These are phyloP conservation scores for Scomber japonicus DNA, from an alignment of 2,113 vertebrate species.

Conservation along the genomic window DNA sequence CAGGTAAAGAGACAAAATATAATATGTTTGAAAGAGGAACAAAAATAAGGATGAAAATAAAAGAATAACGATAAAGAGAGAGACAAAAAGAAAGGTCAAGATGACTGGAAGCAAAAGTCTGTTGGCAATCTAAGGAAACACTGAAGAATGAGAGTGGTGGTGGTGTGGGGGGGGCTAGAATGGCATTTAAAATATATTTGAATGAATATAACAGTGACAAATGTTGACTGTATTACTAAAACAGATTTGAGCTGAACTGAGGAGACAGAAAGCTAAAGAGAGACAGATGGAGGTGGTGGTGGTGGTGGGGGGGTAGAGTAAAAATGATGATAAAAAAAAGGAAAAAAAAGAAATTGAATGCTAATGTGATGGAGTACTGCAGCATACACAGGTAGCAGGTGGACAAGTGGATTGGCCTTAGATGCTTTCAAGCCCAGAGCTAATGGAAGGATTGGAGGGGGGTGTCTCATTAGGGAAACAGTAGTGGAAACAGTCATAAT, in stretches of 20 bases:
- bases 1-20: not conserved
- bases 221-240: not conserved
- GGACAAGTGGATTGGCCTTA: slow-evolving; percentile 41
- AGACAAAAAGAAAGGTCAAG: slow-evolving; percentile 1
- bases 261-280: not conserved
- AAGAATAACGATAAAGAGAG: not conserved
- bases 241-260: not conserved
- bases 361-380: slow-evolving; percentile 31
- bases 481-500: slow-evolving; percentile 35
- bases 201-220: not conserved
- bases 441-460: slow-evolving; percentile 34
- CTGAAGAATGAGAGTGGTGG: too few relatives aligned
- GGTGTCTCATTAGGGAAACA: slow-evolving; percentile 21
- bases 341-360: slow-evolving; percentile 10
- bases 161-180: too few relatives aligned
- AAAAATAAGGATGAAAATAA: not conserved
- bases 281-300: slow-evolving; percentile 13
- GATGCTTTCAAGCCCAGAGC: slow-evolving; percentile 40
- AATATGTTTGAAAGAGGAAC: not conserved
- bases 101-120: not conserved
- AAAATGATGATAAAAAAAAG: not conserved
- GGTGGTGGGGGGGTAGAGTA: not conserved
- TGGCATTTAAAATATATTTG: slow-evolving; percentile 3
- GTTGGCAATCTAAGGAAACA: not conserved
- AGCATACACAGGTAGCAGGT: slow-evolving; percentile 42